A percentile compares a stretch with the other conserved stretches of the same genome.
Evolutionary conservation across 1,140 invertebrate species (phyloP).

Genomic region (Bilobella aurantiaca): DNA sequence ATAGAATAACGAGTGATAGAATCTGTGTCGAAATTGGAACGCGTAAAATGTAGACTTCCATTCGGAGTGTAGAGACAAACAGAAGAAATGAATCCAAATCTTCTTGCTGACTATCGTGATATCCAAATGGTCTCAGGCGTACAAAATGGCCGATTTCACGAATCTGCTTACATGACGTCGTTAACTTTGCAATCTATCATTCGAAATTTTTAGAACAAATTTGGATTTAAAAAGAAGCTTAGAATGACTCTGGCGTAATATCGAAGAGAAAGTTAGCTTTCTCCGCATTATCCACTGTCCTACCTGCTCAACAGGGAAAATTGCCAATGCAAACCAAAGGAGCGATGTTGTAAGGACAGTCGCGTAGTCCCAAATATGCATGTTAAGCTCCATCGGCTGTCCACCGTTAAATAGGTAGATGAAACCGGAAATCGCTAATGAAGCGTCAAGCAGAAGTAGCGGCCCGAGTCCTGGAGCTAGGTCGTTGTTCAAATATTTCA

Average conservation of each 20-base stretch:
- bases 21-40: constrained; percentile 47
- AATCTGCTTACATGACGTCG: constrained; percentile 57
- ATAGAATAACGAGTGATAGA: background rate
- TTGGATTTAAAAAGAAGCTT: constrained; percentile 2
- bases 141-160: constrained; percentile 63
- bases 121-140: constrained; percentile 61
- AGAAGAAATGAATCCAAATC: constrained; percentile 65
- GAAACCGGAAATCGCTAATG: constrained; percentile 56
- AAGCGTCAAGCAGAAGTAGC: constrained; percentile 60
- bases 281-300: constrained; percentile 17
- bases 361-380: constrained; percentile 47
- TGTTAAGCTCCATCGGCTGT: constrained; percentile 45
- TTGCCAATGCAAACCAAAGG: constrained; percentile 56
- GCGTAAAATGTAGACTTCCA: constrained; percentile 59
- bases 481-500: constrained; percentile 62
- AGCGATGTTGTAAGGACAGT: constrained; percentile 48
- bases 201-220: background rate
- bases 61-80: constrained; percentile 59
- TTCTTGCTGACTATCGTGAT: constrained; percentile 58
- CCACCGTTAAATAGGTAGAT: constrained; percentile 53
- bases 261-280: background rate
- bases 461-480: constrained; percentile 60
- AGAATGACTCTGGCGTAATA: background rate
- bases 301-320: constrained; percentile 60
- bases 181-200: constrained; percentile 60